Base-by-base conservation (phyloP, 1,140 invertebrate genomes). In the Drosophila biarmipes region DNA sequence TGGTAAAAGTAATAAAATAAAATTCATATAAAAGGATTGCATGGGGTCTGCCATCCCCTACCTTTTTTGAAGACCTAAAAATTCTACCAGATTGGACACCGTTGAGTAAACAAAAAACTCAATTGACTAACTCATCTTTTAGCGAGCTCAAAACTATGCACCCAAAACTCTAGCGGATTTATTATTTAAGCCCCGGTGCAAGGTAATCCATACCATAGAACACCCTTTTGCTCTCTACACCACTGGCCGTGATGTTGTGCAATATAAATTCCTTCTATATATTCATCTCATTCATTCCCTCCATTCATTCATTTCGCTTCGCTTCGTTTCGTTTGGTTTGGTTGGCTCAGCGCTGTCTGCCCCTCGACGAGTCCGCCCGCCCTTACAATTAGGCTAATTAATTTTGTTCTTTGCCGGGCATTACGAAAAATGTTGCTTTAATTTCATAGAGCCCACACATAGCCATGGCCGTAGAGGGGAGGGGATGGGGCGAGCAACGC, bases 361-460 rank as follows among this genome's bases (percentile, higher is more conserved):
- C 31, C 67, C 58, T 38, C 29, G 58, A 45, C 48, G 27, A 72
- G 43, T 48, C 63, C 56, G 67, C 58, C 85, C 80, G 85, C 86
- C 86, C 87, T 87, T 77, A 90, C 86, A 90, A 90, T 90, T 90
- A 90, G 87, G 86, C 78, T 87, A 90, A 90, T 90, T 86, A 90
- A 90, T 90, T 90, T 90, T 77, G 86, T 87, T 86, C 81, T 78
- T 90, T 82, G 87, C 64, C 76, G 46, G 76, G 75, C 75, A 90
- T 86, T 87, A 81, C 87, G 81, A 82, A 90, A 87, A 86, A 90
- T 90, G 78, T 86, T 82, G 75, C 81, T 87, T 90, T 90, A 90
- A 90, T 80, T 90, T 90, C 77, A 57, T 90, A 73, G 78, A 75
- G 51, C 45, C 38, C 73, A 51, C 48, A 43, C 55, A 55, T 12